These are phyloP conservation scores for Buteo buteo DNA, from an alignment of 2,113 vertebrate genomes.

Conservation along the genomic window DNA sequence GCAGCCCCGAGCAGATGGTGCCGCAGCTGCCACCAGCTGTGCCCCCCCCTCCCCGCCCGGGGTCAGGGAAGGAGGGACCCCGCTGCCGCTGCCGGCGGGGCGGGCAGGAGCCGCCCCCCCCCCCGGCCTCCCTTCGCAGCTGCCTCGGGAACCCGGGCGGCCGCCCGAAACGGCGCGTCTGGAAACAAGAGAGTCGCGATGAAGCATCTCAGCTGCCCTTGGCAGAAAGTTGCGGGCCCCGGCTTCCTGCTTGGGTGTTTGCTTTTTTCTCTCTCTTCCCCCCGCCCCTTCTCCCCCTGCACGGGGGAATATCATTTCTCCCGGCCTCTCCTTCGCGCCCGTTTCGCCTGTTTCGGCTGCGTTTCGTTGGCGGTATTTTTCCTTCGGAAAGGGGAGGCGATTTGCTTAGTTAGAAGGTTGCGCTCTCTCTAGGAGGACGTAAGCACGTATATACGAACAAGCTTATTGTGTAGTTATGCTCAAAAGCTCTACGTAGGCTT, in stretches of 20 bases:
- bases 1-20: too few relatives aligned
- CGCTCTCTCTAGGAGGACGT: neutral
- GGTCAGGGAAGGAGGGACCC: too few relatives aligned
- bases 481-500: neutral
- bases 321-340: neutral
- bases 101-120: too few relatives aligned
- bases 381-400: neutral
- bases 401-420: neutral
- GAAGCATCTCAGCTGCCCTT: slow-evolving; percentile 73
- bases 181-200: slow-evolving; percentile 47
- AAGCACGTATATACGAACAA: neutral
- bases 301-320: neutral
- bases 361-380: neutral
- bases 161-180: slow-evolving; percentile 71
- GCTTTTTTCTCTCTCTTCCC: neutral
- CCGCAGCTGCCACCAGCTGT: too few relatives aligned
- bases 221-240: slow-evolving; percentile 68
- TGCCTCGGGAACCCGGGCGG: slow-evolving; percentile 77
- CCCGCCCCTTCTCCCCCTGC: neutral
- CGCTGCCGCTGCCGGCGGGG: too few relatives aligned
- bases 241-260: neutral
- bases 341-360: neutral
- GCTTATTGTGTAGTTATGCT: neutral
- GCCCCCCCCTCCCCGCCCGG: too few relatives aligned
- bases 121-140: slow-evolving; percentile 72